Percentiles rank a stretch among this genome's conserved stretches.
Evolutionary conservation across 2,797 vertebrate species (phyloP).

Genomic region (Notoglanidium macrostoma): DNA sequence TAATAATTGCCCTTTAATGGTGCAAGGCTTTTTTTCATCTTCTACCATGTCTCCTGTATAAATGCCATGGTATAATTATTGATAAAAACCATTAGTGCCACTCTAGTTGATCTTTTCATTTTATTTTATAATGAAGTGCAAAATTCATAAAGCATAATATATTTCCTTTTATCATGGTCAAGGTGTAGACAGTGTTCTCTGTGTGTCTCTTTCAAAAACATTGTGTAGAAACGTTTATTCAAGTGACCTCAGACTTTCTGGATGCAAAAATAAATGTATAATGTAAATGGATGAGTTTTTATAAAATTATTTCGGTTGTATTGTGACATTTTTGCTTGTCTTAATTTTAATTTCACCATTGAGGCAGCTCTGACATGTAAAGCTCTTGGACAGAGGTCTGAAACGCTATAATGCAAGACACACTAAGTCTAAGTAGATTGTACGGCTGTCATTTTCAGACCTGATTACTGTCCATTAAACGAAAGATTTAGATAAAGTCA

Average conservation of each 20-base stretch:
- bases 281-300: not conserved
- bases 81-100: not conserved
- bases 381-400: not conserved
- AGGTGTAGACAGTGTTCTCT: not conserved
- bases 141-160: not conserved
- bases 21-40: not conserved
- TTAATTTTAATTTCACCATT: not conserved
- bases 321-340: not conserved
- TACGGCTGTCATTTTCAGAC: not conserved
- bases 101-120: not conserved
- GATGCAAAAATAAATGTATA: constrained; percentile 31
- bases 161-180: not conserved
- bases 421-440: not conserved
- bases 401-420: not conserved
- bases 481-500: not conserved
- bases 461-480: not conserved
- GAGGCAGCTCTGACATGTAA: not conserved
- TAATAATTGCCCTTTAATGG: not conserved
- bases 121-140: not conserved
- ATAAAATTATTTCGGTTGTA: not conserved
- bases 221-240: not conserved
- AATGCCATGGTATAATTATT: not conserved
- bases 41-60: not conserved
- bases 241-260: constrained; percentile 20
- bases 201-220: not conserved